Evolutionary conservation across 2,113 vertebrate genomes (phyloP).

Genomic region (Butorides virescens): DNA sequence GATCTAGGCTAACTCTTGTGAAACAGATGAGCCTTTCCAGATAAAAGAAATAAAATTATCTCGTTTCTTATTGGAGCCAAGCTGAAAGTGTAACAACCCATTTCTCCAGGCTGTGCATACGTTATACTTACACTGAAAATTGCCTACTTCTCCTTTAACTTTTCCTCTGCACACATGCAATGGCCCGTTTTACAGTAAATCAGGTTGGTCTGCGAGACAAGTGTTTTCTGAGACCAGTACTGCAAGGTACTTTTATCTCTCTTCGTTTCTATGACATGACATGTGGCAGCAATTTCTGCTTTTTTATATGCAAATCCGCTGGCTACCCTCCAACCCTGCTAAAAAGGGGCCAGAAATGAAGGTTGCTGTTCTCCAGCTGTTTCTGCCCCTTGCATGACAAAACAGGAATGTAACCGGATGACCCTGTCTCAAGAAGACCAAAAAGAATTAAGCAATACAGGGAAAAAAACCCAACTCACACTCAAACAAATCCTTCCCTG

Average conservation of each 20-base stretch:
- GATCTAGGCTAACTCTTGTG: not conserved
- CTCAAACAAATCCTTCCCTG: not conserved
- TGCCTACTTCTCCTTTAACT: not conserved
- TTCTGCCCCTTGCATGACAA: not conserved
- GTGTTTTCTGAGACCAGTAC: not conserved
- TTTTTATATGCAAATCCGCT: not conserved
- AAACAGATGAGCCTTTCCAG: not conserved
- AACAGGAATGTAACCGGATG: not conserved
- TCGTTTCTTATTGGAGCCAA: not conserved
- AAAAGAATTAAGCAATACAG: not conserved
- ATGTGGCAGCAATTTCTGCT: not conserved
- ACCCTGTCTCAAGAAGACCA: not conserved
- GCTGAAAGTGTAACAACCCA: not conserved
- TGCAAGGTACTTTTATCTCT: not conserved
- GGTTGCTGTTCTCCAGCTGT: not conserved
- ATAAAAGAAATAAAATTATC: not conserved
- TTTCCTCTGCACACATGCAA: not conserved
- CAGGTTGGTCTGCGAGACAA: not conserved
- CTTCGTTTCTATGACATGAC: not conserved
- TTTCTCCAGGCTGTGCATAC: fast-evolving
- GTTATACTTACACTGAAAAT: not conserved
- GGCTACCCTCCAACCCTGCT: not conserved
- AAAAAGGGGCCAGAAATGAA: not conserved
- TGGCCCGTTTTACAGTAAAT: not conserved
- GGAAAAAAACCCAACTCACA: fast-evolving